phyloP scores from a whole-genome alignment of 2,113 vertebrate genomes.

The Corvus moneduloides region DNA sequence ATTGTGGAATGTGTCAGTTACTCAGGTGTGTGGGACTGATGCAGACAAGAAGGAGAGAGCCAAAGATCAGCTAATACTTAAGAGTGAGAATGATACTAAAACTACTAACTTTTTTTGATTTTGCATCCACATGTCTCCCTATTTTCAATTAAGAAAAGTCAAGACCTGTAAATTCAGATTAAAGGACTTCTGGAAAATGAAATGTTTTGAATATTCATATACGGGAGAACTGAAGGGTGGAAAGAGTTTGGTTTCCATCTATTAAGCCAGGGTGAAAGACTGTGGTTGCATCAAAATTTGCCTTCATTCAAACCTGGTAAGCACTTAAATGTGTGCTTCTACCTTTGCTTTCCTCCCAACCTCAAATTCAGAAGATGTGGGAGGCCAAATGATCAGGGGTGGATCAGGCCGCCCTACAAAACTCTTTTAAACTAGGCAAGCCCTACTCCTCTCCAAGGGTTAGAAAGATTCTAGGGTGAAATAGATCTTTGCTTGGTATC shows the following conservation, averaged over 20 bases:
- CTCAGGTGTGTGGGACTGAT: background rate
- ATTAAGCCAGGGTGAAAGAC: background rate
- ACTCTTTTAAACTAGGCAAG: background rate
- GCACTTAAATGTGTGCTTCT: background rate
- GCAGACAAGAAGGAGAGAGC: background rate
- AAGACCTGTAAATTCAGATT: background rate
- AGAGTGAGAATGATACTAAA: background rate
- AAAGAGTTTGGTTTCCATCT: background rate
- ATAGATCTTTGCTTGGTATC: background rate
- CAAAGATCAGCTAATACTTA: background rate
- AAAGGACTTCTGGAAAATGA: background rate
- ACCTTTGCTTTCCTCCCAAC: background rate
- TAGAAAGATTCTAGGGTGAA: background rate
- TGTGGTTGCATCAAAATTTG: background rate
- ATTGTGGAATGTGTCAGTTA: conserved; percentile 29
- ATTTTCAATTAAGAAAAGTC: background rate
- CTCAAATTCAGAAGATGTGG: background rate
- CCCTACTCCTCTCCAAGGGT: background rate
- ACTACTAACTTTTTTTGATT: background rate
- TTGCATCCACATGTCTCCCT: background rate
- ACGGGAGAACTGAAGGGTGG: background rate
- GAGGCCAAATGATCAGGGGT: background rate
- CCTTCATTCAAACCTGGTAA: background rate
- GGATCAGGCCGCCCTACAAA: background rate
- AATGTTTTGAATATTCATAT: background rate